A percentile compares a stretch with the other conserved stretches of the same genome.
Conservation (phyloP, 2,797 vertebrate genomes). For the Myoxocephalus aenaeus region DNA sequence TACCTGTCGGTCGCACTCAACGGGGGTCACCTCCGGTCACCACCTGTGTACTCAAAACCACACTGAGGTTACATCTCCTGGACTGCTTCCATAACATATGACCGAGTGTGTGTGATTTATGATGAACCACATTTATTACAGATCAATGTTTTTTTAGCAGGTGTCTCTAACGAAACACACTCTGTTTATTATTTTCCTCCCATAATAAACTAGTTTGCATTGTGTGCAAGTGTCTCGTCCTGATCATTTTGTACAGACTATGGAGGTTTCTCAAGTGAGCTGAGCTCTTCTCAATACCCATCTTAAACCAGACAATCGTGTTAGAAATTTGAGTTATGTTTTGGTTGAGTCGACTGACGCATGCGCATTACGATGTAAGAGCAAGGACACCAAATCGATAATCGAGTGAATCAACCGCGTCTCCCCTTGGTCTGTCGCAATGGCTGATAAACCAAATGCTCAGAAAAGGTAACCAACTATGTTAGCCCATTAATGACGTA, state of each 20-base stretch:
- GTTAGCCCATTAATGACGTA: rapidly evolving
- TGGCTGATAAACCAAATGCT: conserved; percentile 77
- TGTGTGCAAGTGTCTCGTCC: rapidly evolving
- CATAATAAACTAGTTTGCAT: background rate
- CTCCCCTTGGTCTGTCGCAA: conserved; percentile 49
- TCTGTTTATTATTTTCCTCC: background rate
- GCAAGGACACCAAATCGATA: conserved; percentile 65
- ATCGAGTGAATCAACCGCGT: conserved; percentile 46
- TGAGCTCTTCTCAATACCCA: too few species aligned
- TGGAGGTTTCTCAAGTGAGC: background rate
- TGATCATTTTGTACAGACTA: background rate
- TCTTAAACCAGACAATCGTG: background rate
- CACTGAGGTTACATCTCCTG: too few species aligned
- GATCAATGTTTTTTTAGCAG: background rate
- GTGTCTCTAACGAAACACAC: background rate
- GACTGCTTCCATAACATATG: background rate
- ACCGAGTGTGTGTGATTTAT: background rate
- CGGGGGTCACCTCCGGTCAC: background rate
- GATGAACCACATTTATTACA: background rate
- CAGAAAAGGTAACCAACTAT: conserved; percentile 74
- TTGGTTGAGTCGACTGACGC: background rate
- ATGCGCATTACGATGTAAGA: conserved; percentile 29
- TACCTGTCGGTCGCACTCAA: background rate
- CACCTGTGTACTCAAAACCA: background rate
- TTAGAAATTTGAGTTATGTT: background rate